These are phyloP conservation scores for Pachyrhynchus sulphureomaculatus DNA, from an alignment of 1,140 invertebrate genomes.

Conservation along the genomic window DNA sequence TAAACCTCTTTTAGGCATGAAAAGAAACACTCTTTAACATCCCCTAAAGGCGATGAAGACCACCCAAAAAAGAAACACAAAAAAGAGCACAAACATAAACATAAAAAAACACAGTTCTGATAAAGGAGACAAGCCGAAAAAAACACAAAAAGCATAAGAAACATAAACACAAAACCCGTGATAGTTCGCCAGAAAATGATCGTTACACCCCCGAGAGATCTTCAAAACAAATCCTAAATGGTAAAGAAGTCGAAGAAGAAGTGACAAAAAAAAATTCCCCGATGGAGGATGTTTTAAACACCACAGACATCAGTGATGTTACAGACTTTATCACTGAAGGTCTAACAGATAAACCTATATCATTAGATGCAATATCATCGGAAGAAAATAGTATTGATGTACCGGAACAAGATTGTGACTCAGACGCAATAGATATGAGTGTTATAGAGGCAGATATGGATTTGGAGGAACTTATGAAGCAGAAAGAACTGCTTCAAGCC, in stretches of 20 bases:
- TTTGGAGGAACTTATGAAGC: slow-evolving; percentile 83
- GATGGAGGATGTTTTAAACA: neutral
- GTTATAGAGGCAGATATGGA: slow-evolving; percentile 84
- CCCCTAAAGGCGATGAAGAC: neutral
- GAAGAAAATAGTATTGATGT: slow-evolving; percentile 62
- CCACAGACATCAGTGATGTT: slow-evolving; percentile 34
- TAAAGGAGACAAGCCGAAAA: slow-evolving; percentile 44
- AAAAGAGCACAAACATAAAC: slow-evolving; percentile 51
- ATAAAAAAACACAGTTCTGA: slow-evolving; percentile 47
- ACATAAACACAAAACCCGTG: slow-evolving; percentile 43
- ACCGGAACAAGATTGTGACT: slow-evolving; percentile 69
- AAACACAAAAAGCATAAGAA: slow-evolving; percentile 52
- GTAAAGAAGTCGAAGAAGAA: slow-evolving; percentile 11
- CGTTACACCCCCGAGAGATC: slow-evolving; percentile 48
- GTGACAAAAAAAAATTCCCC: neutral
- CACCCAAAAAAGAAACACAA: slow-evolving; percentile 45
- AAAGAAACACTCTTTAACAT: neutral
- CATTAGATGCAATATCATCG: slow-evolving; percentile 67
- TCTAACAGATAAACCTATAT: slow-evolving; percentile 32
- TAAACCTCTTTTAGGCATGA: neutral
- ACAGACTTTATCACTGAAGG: slow-evolving; percentile 43
- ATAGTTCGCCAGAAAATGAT: slow-evolving; percentile 37
- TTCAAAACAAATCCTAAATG: slow-evolving; percentile 25
- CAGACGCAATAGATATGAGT: slow-evolving; percentile 69
- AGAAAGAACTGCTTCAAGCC: slow-evolving; percentile 73